Evolutionary conservation across 2,113 vertebrate species (phyloP), one percentile per base, ranked within the genome.

Genomic region (Megaleporinus macrocephalus): DNA sequence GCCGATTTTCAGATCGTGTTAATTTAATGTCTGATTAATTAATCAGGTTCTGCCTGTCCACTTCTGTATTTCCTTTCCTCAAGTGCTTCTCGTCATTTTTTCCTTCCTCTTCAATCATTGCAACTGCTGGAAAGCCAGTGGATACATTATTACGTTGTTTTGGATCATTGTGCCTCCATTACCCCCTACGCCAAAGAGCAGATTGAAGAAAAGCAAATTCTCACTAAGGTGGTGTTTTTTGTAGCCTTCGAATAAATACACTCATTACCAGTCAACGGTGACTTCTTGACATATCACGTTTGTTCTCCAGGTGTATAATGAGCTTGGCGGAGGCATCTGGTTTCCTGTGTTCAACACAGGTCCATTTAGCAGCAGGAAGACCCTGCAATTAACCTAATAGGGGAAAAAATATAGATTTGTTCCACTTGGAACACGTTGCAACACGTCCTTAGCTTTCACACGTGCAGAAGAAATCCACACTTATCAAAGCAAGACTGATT

Each of bases 261-360:
- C 36, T 70, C 36, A 70, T 70, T 70, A 44, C 36, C 36, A 41
- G 36, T 44, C 66, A 70, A 14, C 14, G 0, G 59, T 66, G 71
- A 81, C 61, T 57, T 81, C 59, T 53, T 11, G 2, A 27, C 71
- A 27, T 27, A 29, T 24, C 29, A 9, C 13, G 12, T 66, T 2
- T 41, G 47, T 74, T 57, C 41, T n/a, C 71, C 20, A 44, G 66
- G 66, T 66, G 71, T 53, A 36, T 73, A 81, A 74, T 66, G 61
- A 81, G 24, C 44, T 20, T 33, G 3, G 62, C 0, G 26, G 1
- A 59, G 20, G 20, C 13, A 24, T 44, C 0, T 4, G 44, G 33
- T 22, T 5, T 18, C 22, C 5, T 26, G 49, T 7, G 33, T 20
- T 41, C 15, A 70, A 36, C 13, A 6, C 2, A 15, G 13, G 47